Evolutionary conservation across 2,888 invertebrate genomes (phyloP).

Genomic region (Drosophila maculinotata): DNA sequence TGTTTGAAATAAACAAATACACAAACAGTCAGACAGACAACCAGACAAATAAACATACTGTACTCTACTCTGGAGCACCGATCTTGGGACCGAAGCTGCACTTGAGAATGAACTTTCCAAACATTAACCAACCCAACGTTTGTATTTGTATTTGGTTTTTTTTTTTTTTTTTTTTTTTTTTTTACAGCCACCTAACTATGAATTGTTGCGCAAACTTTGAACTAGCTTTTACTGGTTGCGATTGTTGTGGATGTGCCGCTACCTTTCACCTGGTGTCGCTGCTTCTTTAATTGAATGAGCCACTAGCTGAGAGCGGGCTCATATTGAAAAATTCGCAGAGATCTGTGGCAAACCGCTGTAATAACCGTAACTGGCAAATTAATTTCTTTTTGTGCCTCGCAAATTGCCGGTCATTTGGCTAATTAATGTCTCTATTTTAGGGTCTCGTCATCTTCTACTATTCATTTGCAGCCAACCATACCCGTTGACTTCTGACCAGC

Average conservation of each 20-base stretch:
- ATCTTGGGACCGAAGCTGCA: constrained; percentile 54
- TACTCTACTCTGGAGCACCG: constrained; percentile 32
- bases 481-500: constrained; percentile 42
- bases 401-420: constrained; percentile 77
- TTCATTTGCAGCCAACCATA: constrained; percentile 41
- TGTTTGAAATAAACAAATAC: constrained; percentile 45
- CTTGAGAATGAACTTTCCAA: constrained; percentile 75
- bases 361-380: constrained; percentile 80
- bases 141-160: constrained; percentile 6
- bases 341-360: constrained; percentile 64
- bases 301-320: constrained; percentile 12
- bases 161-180: neutral
- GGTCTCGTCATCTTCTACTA: constrained; percentile 63
- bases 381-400: constrained; percentile 69
- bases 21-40: constrained; percentile 25
- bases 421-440: constrained; percentile 80
- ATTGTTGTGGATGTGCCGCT: constrained; percentile 30
- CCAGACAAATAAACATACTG: constrained; percentile 49
- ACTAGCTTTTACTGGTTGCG: constrained; percentile 12
- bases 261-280: constrained; percentile 64
- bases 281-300: constrained; percentile 47
- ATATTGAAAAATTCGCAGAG: constrained; percentile 41
- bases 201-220: constrained; percentile 56
- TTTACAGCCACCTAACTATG: constrained; percentile 42
- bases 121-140: constrained; percentile 50